Conservation (phyloP, 2,888 invertebrate species). For the Steinernema scapterisci region DNA sequence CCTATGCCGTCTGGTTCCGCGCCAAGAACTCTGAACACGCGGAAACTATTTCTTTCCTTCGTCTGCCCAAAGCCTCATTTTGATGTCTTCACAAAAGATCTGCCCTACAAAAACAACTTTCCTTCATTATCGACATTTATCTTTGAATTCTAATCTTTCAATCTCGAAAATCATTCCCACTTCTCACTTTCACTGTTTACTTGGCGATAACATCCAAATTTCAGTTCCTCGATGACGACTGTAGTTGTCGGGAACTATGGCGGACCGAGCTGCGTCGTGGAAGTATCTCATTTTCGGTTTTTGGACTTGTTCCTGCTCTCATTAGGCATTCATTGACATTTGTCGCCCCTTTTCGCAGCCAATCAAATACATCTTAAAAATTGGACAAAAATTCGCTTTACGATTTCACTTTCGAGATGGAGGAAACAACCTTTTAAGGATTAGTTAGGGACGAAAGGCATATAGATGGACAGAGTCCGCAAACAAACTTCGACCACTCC, state of each 20-base stretch:
- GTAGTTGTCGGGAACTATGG: not conserved
- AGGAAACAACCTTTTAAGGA: no score
- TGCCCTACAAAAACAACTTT: constrained; percentile 3
- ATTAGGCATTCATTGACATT: constrained; percentile 27
- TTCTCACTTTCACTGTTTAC: constrained; percentile 5
- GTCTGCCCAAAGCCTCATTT: not conserved
- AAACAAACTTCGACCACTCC: no score
- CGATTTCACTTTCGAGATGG: no score
- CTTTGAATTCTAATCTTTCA: not conserved
- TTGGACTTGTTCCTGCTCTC: no score
- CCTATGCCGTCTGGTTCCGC: not conserved
- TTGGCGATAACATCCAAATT: no score
- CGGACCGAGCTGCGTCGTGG: no score
- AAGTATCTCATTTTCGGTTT: no score
- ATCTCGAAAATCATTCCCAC: constrained; percentile 5
- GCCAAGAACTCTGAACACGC: not conserved
- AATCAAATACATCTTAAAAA: no score
- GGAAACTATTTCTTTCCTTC: not conserved
- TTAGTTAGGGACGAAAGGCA: no score
- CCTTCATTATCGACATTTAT: not conserved
- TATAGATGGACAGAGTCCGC: no score
- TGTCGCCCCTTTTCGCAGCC: no score
- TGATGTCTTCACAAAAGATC: not conserved
- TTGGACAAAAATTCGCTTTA: no score
- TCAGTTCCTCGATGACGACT: not conserved